Evolutionary conservation across 2,113 vertebrate genomes (phyloP).

Genomic region (Suncus etruscus): DNA sequence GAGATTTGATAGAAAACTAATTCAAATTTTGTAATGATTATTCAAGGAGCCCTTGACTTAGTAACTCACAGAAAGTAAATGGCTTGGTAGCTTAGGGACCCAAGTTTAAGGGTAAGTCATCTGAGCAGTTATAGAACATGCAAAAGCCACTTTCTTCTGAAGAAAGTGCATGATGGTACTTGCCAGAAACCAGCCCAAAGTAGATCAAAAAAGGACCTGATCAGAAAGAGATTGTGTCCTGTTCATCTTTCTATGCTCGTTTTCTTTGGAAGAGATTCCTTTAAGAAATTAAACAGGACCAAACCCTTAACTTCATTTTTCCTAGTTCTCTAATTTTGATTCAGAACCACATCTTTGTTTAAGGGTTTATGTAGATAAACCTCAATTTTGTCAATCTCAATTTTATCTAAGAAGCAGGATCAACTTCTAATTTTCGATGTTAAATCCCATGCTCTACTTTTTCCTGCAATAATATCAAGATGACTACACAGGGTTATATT

Average conservation of each 20-base stretch:
- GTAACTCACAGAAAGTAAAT: conserved; percentile 66
- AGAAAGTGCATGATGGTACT: not conserved
- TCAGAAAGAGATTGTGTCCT: too few species aligned
- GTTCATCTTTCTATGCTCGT: conserved; percentile 46
- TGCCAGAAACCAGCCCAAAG: not conserved
- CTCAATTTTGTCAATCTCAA: conserved; percentile 90
- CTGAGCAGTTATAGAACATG: conserved; percentile 63
- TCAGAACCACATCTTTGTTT: conserved; percentile 89
- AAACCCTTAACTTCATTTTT: conserved; percentile 86
- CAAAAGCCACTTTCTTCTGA: conserved; percentile 74
- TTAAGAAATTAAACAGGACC: conserved; percentile 84
- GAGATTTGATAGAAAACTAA: conserved; percentile 38
- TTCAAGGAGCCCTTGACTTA: conserved; percentile 61
- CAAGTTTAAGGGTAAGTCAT: conserved; percentile 72
- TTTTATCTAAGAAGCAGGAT: conserved; percentile 88
- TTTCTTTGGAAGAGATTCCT: conserved; percentile 83
- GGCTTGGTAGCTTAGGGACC: conserved; percentile 49
- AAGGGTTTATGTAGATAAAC: conserved; percentile 90
- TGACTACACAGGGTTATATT: conserved; percentile 75
- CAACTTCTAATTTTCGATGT: conserved; percentile 90
- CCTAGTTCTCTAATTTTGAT: conserved; percentile 87
- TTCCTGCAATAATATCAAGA: conserved; percentile 81
- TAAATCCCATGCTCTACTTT: conserved; percentile 85
- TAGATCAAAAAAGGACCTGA: not conserved
- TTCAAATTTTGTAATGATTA: conserved; percentile 57